These are phyloP conservation scores for Avahi laniger DNA, from an alignment of 2,797 vertebrate species.

Conservation along the genomic window DNA sequence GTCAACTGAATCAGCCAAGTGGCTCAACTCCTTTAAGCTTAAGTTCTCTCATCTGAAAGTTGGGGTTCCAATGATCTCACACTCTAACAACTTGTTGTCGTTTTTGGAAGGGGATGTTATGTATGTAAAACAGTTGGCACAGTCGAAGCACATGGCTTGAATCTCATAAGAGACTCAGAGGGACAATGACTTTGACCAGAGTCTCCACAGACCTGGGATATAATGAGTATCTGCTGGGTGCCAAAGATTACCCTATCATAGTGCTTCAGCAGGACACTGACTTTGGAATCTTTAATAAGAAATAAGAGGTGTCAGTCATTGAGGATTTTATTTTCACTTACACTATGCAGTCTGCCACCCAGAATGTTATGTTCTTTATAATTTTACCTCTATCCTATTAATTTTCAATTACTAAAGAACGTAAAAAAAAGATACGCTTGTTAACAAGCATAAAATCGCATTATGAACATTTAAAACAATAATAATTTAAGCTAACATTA, in stretches of 20 bases:
- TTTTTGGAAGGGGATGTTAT: background rate
- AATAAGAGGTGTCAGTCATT: background rate
- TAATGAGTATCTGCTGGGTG: background rate
- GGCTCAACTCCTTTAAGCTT: background rate
- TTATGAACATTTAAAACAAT: constrained; percentile 14
- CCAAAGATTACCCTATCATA: background rate
- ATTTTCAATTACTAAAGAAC: constrained; percentile 25
- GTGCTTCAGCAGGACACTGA: background rate
- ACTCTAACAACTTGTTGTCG: background rate
- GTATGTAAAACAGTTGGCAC: background rate
- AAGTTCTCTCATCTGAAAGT: background rate
- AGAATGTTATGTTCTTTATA: background rate
- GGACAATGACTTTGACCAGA: background rate
- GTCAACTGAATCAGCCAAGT: background rate
- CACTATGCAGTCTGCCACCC: background rate
- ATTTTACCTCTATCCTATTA: background rate
- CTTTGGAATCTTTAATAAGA: background rate
- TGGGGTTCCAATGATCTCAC: background rate
- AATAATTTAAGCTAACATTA: constrained; percentile 9
- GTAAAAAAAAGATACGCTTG: background rate
- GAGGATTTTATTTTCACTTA: background rate
- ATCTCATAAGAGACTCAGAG: background rate
- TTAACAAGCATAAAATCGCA: background rate
- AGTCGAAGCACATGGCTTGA: background rate
- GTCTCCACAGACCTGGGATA: background rate